Conservation (phyloP, 2,888 invertebrate genomes). For the Caenorhabditis auriculariae region DNA sequence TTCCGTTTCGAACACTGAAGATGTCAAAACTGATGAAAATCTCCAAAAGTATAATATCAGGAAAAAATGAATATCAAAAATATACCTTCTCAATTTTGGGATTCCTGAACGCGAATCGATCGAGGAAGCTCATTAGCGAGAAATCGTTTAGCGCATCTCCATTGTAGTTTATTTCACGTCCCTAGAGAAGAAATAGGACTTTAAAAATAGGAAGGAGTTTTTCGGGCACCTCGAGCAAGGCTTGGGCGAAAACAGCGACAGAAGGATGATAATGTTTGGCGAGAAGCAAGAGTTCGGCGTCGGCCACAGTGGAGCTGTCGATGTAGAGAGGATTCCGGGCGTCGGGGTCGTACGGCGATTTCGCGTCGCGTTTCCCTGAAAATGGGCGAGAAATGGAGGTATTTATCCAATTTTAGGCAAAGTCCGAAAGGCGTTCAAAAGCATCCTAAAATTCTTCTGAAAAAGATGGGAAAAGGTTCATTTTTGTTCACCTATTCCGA, state of each 20-base stretch:
- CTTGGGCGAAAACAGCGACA: conserved; percentile 82
- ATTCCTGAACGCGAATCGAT: conserved; percentile 93
- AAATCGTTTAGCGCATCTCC: conserved; percentile 94
- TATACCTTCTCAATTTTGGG: conserved; percentile 63
- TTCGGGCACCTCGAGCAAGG: conserved; percentile 71
- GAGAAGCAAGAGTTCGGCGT: conserved; percentile 77
- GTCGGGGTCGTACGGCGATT: conserved; percentile 66
- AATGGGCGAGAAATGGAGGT: no score
- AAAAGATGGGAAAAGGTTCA: no score
- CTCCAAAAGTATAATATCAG: no score
- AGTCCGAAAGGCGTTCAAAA: no score
- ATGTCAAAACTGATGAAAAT: no score
- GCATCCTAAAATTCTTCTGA: no score
- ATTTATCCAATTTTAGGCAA: no score
- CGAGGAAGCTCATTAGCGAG: conserved; percentile 84
- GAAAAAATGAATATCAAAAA: not conserved
- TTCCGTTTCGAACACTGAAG: no score
- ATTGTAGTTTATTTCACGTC: conserved; percentile 71
- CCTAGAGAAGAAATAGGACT: conserved; percentile 14
- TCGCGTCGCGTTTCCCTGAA: conserved; percentile 18
- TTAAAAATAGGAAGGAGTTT: not conserved
- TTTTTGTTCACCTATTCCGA: no score
- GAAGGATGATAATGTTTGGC: conserved; percentile 84
- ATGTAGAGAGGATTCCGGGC: conserved; percentile 83
- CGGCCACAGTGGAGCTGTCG: conserved; percentile 75